Conservation (phyloP, 2,888 invertebrate genomes). For the Antheraea yamamai region DNA sequence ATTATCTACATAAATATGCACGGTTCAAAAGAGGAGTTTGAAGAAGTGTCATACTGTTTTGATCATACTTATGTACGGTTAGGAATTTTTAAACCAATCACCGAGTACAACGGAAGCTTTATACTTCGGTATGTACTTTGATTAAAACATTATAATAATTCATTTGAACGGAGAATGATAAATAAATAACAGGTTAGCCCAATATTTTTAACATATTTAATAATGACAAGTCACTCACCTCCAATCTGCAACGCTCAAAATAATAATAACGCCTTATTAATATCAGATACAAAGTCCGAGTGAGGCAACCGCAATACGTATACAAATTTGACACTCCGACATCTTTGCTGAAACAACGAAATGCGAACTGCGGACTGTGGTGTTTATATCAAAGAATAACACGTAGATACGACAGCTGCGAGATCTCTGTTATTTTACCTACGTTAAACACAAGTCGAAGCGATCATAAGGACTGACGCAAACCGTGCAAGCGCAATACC, state of each 20-base stretch:
- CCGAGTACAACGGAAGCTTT: neutral
- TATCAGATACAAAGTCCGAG: slow-evolving; percentile 56
- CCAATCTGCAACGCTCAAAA: neutral
- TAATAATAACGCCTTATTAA: slow-evolving; percentile 15
- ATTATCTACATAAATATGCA: neutral
- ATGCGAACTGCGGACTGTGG: slow-evolving; percentile 40
- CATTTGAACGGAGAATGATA: neutral
- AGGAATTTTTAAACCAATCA: neutral
- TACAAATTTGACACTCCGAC: slow-evolving; percentile 41
- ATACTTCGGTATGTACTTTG: neutral
- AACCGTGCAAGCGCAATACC: too few species aligned
- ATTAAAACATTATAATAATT: neutral
- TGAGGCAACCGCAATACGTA: slow-evolving; percentile 27
- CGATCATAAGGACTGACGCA: too few species aligned
- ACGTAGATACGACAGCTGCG: neutral
- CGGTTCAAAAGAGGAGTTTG: neutral
- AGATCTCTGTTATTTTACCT: neutral
- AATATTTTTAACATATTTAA: neutral
- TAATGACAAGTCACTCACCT: neutral
- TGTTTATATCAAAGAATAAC: slow-evolving; percentile 19
- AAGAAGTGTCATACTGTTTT: neutral
- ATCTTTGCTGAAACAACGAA: slow-evolving; percentile 57
- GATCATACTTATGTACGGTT: neutral
- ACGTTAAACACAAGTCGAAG: too few species aligned
- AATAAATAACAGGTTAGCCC: neutral